Percentiles rank a stretch among this genome's conserved stretches.
Conservation (phyloP, 2,888 invertebrate species). For the Torymus tubicola region DNA sequence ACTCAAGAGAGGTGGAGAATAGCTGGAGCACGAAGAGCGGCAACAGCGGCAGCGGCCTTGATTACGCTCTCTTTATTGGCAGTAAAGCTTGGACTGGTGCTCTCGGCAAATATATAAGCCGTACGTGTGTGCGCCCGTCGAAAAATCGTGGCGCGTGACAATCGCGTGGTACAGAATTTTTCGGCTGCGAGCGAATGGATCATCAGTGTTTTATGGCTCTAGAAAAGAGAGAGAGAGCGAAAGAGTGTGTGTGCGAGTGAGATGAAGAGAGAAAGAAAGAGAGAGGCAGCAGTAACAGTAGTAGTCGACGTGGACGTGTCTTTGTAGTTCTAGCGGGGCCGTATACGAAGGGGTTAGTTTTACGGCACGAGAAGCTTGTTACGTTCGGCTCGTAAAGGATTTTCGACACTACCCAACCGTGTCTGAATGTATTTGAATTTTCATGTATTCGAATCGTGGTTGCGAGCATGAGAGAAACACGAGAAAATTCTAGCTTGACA, state of each 20-base stretch:
- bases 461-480: too few relatives aligned
- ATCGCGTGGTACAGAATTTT: conserved; percentile 3
- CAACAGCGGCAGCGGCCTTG: not conserved
- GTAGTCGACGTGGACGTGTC: not conserved
- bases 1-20: too few relatives aligned
- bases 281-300: not conserved
- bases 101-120: not conserved
- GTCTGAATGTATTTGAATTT: too few relatives aligned
- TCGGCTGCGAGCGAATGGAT: conserved; percentile 8
- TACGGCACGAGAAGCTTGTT: not conserved
- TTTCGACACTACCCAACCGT: not conserved
- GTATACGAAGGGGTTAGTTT: not conserved
- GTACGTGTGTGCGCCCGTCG: not conserved
- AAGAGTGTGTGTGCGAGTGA: too few relatives aligned
- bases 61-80: conserved; percentile 49
- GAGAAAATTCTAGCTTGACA: too few relatives aligned
- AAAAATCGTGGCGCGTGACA: conserved; percentile 22
- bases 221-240: not conserved
- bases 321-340: not conserved
- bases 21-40: not conserved
- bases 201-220: conserved; percentile 21
- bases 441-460: too few relatives aligned
- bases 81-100: conserved; percentile 22
- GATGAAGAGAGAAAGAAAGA: too few relatives aligned
- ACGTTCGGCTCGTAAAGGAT: conserved; percentile 10